Evolutionary conservation across 2,797 vertebrate species (phyloP), one percentile per base, ranked within the genome.

Genomic region (Scyliorhinus canicula): DNA sequence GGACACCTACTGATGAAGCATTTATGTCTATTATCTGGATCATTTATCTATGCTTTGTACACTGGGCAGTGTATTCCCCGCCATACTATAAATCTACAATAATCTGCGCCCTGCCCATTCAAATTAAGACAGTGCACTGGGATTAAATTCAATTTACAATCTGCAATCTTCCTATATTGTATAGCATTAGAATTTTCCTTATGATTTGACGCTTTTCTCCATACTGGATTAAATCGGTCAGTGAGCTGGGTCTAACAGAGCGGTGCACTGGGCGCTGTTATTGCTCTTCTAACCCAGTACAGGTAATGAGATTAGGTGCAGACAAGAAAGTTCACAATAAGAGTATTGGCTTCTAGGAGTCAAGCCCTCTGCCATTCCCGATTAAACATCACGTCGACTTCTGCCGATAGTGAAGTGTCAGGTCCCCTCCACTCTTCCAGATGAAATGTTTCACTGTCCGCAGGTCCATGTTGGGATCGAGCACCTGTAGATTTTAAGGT

Each of bases 381-480:
- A 96, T 97, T 67, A 65, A 63, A 69, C 40, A 93, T 99, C 99
- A 99, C 98, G 99, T 99, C 11, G 98, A 98, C 96, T 99, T 99
- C 98, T 99, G 99, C 90, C 98, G 98, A 97, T 99, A 99, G 95
- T 99, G 99, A 96, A 99, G 98, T 0, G 99, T 99, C 97, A 99
- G 98, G 96, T 99, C 99, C 16, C 99, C 99, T 0, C 99, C 99
- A 0, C 99, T 99, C 98, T 99, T 99, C 99, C 99, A 99, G 96
- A 99, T 99, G 98, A 99, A 99, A 97, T 99, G 99, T 97, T 99
- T 99, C 96, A 99, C 99, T 96, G 99, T 99, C 95, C 99, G 98
- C 96, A 99, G 98, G 97, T 99, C 99, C 99, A 99, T 99, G 96
- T 99, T 99, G 14, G 99, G 99, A 96, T 99, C 99, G 96, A 99